Evolutionary conservation across 2,113 vertebrate genomes (phyloP), one percentile per base, ranked within the genome.

Genomic region (Thalassoma bifasciatum): DNA sequence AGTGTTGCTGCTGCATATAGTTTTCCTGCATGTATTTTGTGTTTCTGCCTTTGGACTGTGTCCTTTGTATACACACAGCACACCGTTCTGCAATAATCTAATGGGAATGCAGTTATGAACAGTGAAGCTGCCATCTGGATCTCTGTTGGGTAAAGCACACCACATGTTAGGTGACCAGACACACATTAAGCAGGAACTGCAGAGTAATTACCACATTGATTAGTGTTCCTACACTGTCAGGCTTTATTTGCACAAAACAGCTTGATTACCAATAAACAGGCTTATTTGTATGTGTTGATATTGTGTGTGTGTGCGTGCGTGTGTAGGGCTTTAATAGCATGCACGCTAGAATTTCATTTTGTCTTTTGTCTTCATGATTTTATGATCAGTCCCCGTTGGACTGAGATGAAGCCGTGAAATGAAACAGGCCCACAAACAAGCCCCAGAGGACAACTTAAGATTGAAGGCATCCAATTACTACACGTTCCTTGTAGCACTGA

Each of bases 391-490:
- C 85, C 85, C 86, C 76, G 62, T 51, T 74, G 78, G 81, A 75
- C 63, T 23, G 66, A 80, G 85, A 79, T 77, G 70, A 81, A 90
- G 77, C 75, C 65, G 23, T 86, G 78, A 88, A 87, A 91, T 83
- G 66, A 88, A 74, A 77, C 78, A 71, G 59, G 60, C 67, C 80
- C 78, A 19, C 60, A 83, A 89, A 83, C 66, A 64, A 76, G 85
- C 74, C 89, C 83, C 84, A 10, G 68, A 74, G 87, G 88, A 87
- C 12, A 81, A 84, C 54, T 83, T 91, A 75, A 66, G 68, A 89
- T 66, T 79, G 82, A 78, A 84, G 63, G 69, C 78, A 42, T 88
- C 85, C 84, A 91, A 90, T 91, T 91, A 90, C 75, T 86, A 77
- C 83, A 70, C 61, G 66, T 82, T 88, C 68, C 73, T 81, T 73